phyloP scores from a whole-genome alignment of 1,140 invertebrate species.

The Atta colombica region DNA sequence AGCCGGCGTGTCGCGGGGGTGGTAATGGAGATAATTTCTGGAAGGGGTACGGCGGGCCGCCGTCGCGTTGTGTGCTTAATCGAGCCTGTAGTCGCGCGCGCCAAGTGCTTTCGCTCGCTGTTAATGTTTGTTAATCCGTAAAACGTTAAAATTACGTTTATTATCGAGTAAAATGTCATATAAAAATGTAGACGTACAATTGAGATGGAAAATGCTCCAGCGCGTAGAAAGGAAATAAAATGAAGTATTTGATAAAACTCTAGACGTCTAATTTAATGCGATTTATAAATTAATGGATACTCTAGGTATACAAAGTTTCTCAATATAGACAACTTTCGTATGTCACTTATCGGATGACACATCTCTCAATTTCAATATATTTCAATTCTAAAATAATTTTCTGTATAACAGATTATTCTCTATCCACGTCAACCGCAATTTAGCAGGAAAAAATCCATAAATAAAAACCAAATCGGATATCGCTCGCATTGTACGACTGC shows the following conservation, averaged over 20 bases:
- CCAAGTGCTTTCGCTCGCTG: conserved; percentile 3
- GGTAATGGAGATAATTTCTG: conserved; percentile 57
- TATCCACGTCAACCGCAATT: neutral
- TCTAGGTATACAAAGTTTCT: neutral
- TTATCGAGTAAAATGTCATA: neutral
- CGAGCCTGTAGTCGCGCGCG: conserved; percentile 26
- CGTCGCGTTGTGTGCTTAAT: conserved; percentile 13
- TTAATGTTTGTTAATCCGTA: conserved; percentile 35
- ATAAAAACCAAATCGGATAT: conserved; percentile 35
- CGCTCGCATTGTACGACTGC: neutral
- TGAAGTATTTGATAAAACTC: neutral
- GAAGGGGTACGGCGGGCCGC: neutral
- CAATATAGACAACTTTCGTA: neutral
- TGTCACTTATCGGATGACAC: too few relatives aligned
- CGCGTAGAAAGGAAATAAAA: neutral
- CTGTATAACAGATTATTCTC: conserved; percentile 6
- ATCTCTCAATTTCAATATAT: neutral
- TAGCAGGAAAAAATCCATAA: conserved; percentile 12
- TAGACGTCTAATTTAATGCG: neutral
- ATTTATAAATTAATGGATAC: neutral
- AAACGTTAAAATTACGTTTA: conserved; percentile 31
- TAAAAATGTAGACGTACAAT: neutral
- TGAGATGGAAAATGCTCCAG: neutral
- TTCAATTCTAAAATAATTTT: conserved; percentile 13
- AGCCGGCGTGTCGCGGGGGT: conserved; percentile 4